These are phyloP conservation scores for Stomatorhinus walkeri DNA, from an alignment of 2,797 vertebrate genomes.

Conservation along the genomic window DNA sequence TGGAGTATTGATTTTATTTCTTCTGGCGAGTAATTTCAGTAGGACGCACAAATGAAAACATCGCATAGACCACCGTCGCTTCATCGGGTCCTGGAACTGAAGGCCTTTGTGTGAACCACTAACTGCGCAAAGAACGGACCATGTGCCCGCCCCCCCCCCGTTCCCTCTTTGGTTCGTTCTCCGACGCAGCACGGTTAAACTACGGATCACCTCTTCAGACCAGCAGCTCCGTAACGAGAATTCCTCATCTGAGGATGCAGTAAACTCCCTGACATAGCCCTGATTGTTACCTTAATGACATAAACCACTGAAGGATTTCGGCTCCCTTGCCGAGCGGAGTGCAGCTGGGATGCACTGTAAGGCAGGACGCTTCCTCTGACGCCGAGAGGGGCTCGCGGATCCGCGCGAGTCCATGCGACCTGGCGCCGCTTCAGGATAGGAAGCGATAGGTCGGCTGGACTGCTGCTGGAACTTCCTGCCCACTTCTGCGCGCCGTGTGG, in stretches of 20 bases:
- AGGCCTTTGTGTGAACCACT: background rate
- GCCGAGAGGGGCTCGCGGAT: background rate
- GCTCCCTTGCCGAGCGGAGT: background rate
- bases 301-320: conserved; percentile 37
- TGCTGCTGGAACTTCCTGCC: conserved; percentile 66
- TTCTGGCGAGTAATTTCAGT: background rate
- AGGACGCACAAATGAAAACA: conserved; percentile 13
- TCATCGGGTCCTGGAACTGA: background rate
- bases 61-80: background rate
- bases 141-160: background rate
- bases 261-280: conserved; percentile 39
- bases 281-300: conserved; percentile 58
- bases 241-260: background rate
- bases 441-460: conserved; percentile 61
- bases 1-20: background rate
- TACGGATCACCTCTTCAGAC: conserved; percentile 32
- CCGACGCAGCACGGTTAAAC: background rate
- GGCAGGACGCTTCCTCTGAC: background rate
- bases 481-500: conserved; percentile 15
- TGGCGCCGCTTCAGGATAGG: conserved; percentile 50
- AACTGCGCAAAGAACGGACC: background rate
- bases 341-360: background rate
- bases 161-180: conserved; percentile 35
- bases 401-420: conserved; percentile 48
- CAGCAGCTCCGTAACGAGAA: background rate